Evolutionary conservation across 2,888 invertebrate species (phyloP), one percentile per base, ranked within the genome.

Genomic region (Andricus curvator): DNA sequence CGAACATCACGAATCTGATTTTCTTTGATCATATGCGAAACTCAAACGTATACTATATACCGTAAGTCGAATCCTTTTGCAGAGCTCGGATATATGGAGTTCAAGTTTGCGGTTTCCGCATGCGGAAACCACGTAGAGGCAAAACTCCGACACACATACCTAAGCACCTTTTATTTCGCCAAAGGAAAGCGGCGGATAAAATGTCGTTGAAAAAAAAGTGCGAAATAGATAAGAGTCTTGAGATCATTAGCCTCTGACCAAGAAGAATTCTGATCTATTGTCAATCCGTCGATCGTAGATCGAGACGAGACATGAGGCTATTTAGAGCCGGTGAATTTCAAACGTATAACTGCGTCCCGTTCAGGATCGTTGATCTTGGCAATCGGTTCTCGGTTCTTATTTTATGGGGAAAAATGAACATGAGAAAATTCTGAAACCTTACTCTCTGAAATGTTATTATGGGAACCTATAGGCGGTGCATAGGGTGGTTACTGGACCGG

Each of bases 311-410:
- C 48, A 48, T 15, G 15, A 25, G 74, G 20, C 56, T 44, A 68
- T 67, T 37, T 67, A 44, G 29, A 70, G 33, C 33, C 33, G n/a
- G 33, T 56, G 33, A 13, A 74, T 74, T 74, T 17, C 48, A 48
- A 48, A 15, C 48, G 48, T 48, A 25, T 25, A 48, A 48, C 48
- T 17, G 17, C 48, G 48, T 48, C 15, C 48, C 22, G 74, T 74
- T 74, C 56, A 56, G 51, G 56, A 56, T 56, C 74, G 20, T 29
- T 74, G 51, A 70, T 70, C 48, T 70, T 51, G 44, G 70, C 51
- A 37, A 74, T 74, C 33, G 51, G 56, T 74, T 51, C 74, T 56
- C n/a, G 44, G 15, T 15, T 48, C 48, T 17, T 48, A 48, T 48
- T 48, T 17, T 48, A 48, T 48, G 48, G 48, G 48, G 17, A 15